These are phyloP conservation scores for Corythornis madagascariensis DNA, from an alignment of 2,113 vertebrate genomes.

Conservation along the genomic window DNA sequence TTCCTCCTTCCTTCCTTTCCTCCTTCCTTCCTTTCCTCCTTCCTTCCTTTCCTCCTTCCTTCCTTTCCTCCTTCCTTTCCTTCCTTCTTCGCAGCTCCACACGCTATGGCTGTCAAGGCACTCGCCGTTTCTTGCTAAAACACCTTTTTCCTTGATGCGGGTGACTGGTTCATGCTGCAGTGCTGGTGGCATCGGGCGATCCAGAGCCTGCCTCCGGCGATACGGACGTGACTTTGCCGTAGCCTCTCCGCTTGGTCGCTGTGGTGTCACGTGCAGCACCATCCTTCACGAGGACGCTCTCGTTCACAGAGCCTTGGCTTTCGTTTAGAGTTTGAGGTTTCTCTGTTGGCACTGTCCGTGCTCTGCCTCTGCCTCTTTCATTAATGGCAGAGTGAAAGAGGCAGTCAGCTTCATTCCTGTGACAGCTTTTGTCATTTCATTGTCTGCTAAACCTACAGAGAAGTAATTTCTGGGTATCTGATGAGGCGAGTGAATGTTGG, in stretches of 20 bases:
- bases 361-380: rapidly evolving
- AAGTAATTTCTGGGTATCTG: neutral
- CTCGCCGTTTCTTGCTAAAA: rapidly evolving
- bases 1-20: too few species aligned
- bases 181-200: too few species aligned
- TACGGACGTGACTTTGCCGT: too few species aligned
- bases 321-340: neutral
- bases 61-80: neutral
- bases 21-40: neutral
- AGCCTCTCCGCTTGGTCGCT: too few species aligned
- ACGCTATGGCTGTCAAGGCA: rapidly evolving
- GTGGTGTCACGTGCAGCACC: rapidly evolving
- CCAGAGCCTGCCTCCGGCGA: too few species aligned
- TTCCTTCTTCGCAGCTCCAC: neutral
- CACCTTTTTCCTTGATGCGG: too few species aligned
- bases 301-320: rapidly evolving
- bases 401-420: neutral
- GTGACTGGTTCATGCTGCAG: too few species aligned
- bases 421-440: rapidly evolving
- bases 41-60: too few species aligned
- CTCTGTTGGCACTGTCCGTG: neutral
- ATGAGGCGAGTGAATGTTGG: neutral
- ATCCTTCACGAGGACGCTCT: rapidly evolving
- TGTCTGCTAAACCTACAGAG: neutral
- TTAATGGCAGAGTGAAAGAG: too few species aligned